phyloP scores from a whole-genome alignment of 2,888 invertebrate species.

The Cyclophora punctaria region DNA sequence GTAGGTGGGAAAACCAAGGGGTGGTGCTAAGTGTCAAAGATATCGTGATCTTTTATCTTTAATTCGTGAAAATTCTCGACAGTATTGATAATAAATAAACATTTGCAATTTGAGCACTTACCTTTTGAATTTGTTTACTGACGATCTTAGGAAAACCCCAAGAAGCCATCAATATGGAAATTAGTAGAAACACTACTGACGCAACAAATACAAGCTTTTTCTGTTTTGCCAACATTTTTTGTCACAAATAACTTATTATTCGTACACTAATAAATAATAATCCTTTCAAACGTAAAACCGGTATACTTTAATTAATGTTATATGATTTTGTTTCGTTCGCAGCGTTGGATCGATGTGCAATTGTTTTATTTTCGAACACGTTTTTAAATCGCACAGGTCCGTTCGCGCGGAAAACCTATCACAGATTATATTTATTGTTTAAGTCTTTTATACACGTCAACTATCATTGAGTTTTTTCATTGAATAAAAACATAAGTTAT shows the following conservation, averaged over 20 bases:
- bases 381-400: constrained; percentile 9
- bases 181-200: constrained; percentile 47
- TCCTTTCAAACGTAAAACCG: too few relatives aligned
- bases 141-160: constrained; percentile 70
- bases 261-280: too few relatives aligned
- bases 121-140: constrained; percentile 61
- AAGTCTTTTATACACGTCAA: background rate
- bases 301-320: too few relatives aligned
- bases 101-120: constrained; percentile 26
- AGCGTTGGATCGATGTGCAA: too few relatives aligned
- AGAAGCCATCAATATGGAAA: constrained; percentile 55
- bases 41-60: too few relatives aligned
- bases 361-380: too few relatives aligned
- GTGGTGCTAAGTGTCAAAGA: too few relatives aligned
- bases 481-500: too few relatives aligned
- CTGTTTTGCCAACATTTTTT: constrained; percentile 52
- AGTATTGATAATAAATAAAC: background rate
- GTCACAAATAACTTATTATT: background rate
- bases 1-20: too few relatives aligned
- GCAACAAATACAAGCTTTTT: constrained; percentile 42
- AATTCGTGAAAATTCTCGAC: background rate
- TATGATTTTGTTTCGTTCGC: too few relatives aligned
- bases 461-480: background rate
- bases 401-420: constrained; percentile 16
- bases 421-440: constrained; percentile 17